These are phyloP conservation scores for Apeltes quadracus DNA, from an alignment of 2,113 vertebrate species.

Conservation along the genomic window DNA sequence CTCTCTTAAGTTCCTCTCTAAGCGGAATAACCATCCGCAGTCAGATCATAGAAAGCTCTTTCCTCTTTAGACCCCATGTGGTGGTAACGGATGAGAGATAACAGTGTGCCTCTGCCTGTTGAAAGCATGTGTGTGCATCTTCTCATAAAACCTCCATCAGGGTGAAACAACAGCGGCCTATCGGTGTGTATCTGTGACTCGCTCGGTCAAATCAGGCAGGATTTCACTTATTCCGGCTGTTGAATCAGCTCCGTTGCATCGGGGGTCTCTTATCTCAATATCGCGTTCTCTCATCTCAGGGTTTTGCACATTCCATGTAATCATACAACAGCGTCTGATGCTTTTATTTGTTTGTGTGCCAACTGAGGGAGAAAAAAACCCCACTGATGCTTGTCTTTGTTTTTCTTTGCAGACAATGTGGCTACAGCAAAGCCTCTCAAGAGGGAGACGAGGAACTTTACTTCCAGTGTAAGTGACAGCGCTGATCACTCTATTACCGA, in stretches of 20 bases:
- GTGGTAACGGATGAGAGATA: constrained; percentile 19
- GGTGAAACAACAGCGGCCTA: constrained; percentile 35
- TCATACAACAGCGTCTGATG: constrained; percentile 41
- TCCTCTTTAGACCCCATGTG: constrained; percentile 35
- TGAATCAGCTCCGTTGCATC: constrained; percentile 26
- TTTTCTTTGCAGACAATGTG: constrained; percentile 84
- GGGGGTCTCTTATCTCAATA: constrained; percentile 27
- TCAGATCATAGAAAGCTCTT: constrained; percentile 41
- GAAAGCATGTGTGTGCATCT: neutral
- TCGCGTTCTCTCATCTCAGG: constrained; percentile 33
- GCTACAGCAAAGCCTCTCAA: constrained; percentile 92
- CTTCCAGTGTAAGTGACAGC: constrained; percentile 88
- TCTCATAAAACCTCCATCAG: constrained; percentile 16
- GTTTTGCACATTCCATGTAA: constrained; percentile 29
- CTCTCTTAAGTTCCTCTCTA: constrained; percentile 30
- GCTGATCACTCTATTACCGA: neutral
- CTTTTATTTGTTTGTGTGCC: constrained; percentile 31
- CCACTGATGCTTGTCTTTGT: constrained; percentile 36
- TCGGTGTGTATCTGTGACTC: constrained; percentile 22
- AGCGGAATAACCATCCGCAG: constrained; percentile 56
- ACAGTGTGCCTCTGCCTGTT: constrained; percentile 3
- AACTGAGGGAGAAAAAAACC: constrained; percentile 5
- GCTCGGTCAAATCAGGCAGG: constrained; percentile 28
- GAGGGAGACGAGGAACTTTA: constrained; percentile 92
- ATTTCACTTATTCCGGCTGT: constrained; percentile 33